A percentile compares a stretch with the other conserved stretches of the same genome.
phyloP scores from a whole-genome alignment of 2,797 vertebrate species.

The Threskiornis aethiopicus region DNA sequence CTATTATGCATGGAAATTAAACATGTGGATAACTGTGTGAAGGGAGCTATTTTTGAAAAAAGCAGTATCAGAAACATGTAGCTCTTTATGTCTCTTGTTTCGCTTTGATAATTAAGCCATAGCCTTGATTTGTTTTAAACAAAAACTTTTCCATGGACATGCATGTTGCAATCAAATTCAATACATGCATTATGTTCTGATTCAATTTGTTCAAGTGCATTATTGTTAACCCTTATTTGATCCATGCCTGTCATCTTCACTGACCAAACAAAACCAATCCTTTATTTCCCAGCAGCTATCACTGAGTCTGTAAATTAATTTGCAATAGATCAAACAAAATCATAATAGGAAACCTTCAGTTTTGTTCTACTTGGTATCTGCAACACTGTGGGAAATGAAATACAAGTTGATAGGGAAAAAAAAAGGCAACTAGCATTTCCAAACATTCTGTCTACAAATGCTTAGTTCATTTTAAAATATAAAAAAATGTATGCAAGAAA shows the following conservation, averaged over 20 bases:
- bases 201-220: slow-evolving; percentile 73
- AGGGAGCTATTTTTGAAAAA: slow-evolving; percentile 69
- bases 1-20: slow-evolving; percentile 80
- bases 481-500: not conserved
- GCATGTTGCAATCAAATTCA: slow-evolving; percentile 76
- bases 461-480: not conserved
- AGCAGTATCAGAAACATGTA: slow-evolving; percentile 61
- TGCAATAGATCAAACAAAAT: slow-evolving; percentile 60
- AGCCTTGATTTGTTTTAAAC: slow-evolving; percentile 72
- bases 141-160: slow-evolving; percentile 68
- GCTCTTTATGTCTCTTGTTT: slow-evolving; percentile 72
- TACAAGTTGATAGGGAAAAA: not conserved
- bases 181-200: slow-evolving; percentile 76
- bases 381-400: slow-evolving; percentile 34
- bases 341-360: slow-evolving; percentile 34
- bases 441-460: slow-evolving; percentile 7
- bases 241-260: slow-evolving; percentile 64
- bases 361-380: slow-evolving; percentile 25
- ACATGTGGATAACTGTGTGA: slow-evolving; percentile 74
- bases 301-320: slow-evolving; percentile 50
- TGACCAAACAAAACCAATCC: slow-evolving; percentile 70
- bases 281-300: slow-evolving; percentile 62
- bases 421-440: not conserved
- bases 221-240: slow-evolving; percentile 77
- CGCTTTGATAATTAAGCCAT: slow-evolving; percentile 77